Conservation (phyloP, 2,797 vertebrate genomes). For the Dendrocincla fuliginosa region DNA sequence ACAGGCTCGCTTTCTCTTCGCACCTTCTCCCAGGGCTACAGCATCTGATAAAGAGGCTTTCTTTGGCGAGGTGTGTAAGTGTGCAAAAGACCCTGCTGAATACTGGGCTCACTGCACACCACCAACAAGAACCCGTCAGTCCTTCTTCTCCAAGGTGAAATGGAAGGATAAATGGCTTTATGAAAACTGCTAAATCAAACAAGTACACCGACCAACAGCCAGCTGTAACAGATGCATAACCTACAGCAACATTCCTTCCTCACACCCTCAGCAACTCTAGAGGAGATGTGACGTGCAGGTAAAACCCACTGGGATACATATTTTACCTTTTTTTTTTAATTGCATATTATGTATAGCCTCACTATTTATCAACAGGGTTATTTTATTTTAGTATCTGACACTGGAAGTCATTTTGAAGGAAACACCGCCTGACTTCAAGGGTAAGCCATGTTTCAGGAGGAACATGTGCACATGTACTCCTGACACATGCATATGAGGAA, state of each 20-base stretch:
- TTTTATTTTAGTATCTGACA: background rate
- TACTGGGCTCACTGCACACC: background rate
- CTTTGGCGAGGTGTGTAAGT: rapidly evolving
- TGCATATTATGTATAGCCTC: background rate
- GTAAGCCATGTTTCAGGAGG: background rate
- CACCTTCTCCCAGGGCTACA: background rate
- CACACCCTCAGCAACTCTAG: background rate
- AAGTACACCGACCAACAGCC: background rate
- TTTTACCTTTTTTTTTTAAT: background rate
- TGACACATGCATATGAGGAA: rapidly evolving
- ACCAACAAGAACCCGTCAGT: background rate
- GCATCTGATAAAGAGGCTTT: rapidly evolving
- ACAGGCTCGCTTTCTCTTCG: background rate
- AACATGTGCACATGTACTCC: rapidly evolving
- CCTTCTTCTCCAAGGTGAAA: slow-evolving; percentile 26
- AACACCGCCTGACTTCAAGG: background rate
- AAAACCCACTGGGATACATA: background rate
- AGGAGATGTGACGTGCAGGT: background rate
- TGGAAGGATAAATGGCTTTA: slow-evolving; percentile 14
- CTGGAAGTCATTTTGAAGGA: background rate
- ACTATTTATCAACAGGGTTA: background rate
- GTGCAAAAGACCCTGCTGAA: background rate
- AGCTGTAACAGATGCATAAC: background rate
- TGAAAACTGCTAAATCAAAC: slow-evolving; percentile 29
- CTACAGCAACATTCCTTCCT: background rate